Evolutionary conservation across 2,113 vertebrate genomes (phyloP).

Genomic region (Gorsachius goisagi): DNA sequence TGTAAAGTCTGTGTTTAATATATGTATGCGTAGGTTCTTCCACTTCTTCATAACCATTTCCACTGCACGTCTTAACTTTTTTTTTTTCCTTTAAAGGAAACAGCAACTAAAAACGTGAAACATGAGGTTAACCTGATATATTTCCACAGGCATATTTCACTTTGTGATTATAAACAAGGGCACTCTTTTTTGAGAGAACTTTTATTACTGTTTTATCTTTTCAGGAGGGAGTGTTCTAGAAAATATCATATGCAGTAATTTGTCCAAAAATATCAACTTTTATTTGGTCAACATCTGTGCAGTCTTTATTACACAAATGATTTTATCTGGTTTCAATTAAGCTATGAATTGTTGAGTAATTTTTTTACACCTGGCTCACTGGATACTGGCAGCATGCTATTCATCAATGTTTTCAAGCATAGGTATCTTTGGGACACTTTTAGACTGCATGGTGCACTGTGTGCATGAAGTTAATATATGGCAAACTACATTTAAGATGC

Average conservation of each 20-base stretch:
- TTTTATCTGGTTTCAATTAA: constrained; percentile 70
- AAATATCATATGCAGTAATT: constrained; percentile 8
- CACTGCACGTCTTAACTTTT: background rate
- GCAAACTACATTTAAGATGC: constrained; percentile 72
- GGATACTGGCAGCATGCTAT: constrained; percentile 16
- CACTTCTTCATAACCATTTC: background rate
- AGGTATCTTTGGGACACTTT: constrained; percentile 36
- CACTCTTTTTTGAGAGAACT: constrained; percentile 9
- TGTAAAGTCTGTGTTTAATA: background rate
- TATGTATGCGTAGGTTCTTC: background rate
- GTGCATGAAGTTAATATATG: constrained; percentile 55
- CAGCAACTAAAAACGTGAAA: background rate
- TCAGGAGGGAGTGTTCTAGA: constrained; percentile 13
- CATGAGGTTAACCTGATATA: background rate
- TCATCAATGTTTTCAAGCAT: constrained; percentile 36
- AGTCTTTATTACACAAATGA: constrained; percentile 17
- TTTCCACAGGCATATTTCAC: background rate
- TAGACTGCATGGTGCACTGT: background rate
- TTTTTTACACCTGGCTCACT: constrained; percentile 58
- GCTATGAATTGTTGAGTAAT: constrained; percentile 35
- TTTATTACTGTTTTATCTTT: constrained; percentile 14
- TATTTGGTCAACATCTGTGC: background rate
- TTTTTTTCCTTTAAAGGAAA: background rate
- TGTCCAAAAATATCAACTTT: background rate
- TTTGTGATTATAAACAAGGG: background rate